Base-by-base conservation (phyloP, 2,888 invertebrate species). In the Syrista parreyssii region DNA sequence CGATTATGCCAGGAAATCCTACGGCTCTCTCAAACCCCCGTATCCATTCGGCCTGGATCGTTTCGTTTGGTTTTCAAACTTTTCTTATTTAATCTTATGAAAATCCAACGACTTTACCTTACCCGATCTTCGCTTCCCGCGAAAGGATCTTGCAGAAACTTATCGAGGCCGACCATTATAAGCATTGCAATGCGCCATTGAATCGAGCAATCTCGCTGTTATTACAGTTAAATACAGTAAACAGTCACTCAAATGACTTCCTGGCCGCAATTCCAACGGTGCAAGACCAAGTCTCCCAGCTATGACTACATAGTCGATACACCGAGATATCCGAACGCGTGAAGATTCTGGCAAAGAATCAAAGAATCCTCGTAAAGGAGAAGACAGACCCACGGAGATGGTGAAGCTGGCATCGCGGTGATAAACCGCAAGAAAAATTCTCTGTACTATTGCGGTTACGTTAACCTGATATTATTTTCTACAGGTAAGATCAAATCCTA, bases 361-460 rank as follows among this genome's bases (percentile, higher is more conserved):
- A 55, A 0, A 12, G 23, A 55, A 40, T 55, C 23, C 40, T 55
- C 23, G 31, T 12, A 4, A 71, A 71, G 0, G 71, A 30, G 71
- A 71, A 76, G 68, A 76, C n/a, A 75, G 77, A 81, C 76, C 68
- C 80, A 78, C 73, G 79, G 76, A 80, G 78, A 76, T 76, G 76
- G 82, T 34, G 77, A 87, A 88, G 82, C 89, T 86, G 90, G 88
- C 86, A 87, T 87, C 35, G n/a, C 74, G 74, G 75, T 31, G n/a
- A 74, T 79, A 84, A 86, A 89, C 90, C 90, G 85, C 90, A 89
- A 89, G 86, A 88, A 91, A 89, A 88, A 89, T 86, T 85, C 84
- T 82, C 86, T 90, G 88, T 89, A 91, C 90, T 90, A 89, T 89
- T 89, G 90, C 86, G 74, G 77, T 69, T 6, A 30, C 11, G 40